Evolutionary conservation across 2,113 vertebrate species (phyloP), one percentile per base, ranked within the genome.

Genomic region (Entomyzon cyanotis): DNA sequence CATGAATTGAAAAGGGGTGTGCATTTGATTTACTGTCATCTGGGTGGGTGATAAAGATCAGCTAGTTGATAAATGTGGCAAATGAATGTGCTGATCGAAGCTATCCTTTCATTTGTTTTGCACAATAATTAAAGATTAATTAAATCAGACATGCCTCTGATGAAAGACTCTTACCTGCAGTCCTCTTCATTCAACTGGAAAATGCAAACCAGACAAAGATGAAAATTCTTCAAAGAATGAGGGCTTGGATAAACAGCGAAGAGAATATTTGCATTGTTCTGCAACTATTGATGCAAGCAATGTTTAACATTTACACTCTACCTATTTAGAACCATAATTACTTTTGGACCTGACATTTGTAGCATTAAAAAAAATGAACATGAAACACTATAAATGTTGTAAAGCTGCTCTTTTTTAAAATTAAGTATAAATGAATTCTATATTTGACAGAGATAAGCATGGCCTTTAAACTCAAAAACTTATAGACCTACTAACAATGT

Each of bases 71-170:
- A 93, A 96, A 95, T 71, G 96, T 95, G 91, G 89, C 78, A 77
- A 90, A 92, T 56, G 70, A 93, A 94, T 84, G 93, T 97, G 94
- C 95, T 89, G 97, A 93, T 95, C 79, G 56, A 95, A 97, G 89
- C 93, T 94, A 82, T 93, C 93, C 89, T 97, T 96, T 83, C 90
- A 91, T 91, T 95, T 94, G 95, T 93, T 97, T 95, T 88, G 90
- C 84, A 95, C 80, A 95, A 94, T 97, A 97, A 98, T 96, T 97
- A 96, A 97, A 96, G 92, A 97, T 96, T 97, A 97, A 98, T 98
- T 98, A 98, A 97, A 95, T 94, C 69, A 94, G 97, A 94, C 92
- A 96, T 92, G 84, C 22, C 70, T 74, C 81, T 97, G 94, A 96
- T 91, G 91, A 97, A 94, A 96, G 67, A 77, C 77, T 94, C 75